A percentile compares a stretch with the other conserved stretches of the same genome.
Evolutionary conservation across 2,113 vertebrate species (phyloP).

Genomic region (Hemicordylus capensis): DNA sequence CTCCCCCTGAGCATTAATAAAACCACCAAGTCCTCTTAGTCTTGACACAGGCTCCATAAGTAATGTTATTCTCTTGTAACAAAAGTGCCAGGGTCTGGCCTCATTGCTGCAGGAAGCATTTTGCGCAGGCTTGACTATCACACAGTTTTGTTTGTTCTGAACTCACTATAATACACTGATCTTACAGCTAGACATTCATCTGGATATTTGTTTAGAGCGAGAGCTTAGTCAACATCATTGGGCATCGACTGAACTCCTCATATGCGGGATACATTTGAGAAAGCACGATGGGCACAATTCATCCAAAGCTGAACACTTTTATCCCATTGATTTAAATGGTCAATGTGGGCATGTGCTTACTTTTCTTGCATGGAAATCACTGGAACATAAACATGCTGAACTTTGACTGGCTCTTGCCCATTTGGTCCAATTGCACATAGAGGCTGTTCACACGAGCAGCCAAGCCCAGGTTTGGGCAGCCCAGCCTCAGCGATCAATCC

Average conservation of each 20-base stretch:
- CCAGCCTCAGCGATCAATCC: too few relatives aligned
- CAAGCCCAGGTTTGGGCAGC: too few relatives aligned
- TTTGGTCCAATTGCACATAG: background rate
- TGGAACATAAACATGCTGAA: background rate
- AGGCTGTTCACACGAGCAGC: too few relatives aligned
- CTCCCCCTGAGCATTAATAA: background rate
- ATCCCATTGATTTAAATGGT: too few relatives aligned
- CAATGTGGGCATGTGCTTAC: background rate
- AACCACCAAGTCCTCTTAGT: background rate
- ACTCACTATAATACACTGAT: background rate
- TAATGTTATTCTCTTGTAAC: background rate
- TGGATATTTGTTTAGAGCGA: background rate
- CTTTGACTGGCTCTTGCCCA: background rate
- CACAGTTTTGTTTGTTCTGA: background rate
- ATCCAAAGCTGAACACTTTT: too few relatives aligned
- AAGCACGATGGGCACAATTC: background rate
- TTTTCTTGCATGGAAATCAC: too few relatives aligned
- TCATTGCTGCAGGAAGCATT: background rate
- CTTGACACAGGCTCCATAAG: background rate
- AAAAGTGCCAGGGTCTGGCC: background rate
- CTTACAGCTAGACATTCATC: background rate
- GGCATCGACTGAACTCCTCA: background rate
- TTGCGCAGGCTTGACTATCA: background rate
- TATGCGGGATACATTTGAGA: background rate
- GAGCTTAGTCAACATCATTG: background rate